Base-by-base conservation (phyloP, 64 coral and sea anemone genomes). In the Trachythela sp. region DNA sequence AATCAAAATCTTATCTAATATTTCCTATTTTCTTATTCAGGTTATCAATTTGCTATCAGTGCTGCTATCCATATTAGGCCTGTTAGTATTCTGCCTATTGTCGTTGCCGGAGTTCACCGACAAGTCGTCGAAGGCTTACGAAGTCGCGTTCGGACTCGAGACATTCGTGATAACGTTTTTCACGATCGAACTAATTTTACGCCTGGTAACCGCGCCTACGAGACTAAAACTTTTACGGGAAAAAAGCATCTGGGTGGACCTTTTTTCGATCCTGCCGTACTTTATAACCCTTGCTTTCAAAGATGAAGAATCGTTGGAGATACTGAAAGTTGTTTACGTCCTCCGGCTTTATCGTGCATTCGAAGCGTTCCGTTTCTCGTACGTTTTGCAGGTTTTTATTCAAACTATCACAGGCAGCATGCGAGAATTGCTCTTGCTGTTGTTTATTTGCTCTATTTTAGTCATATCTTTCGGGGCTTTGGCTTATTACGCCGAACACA, bases 361-460 rank as follows among this genome's bases (percentile, higher is more conserved):
- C 37, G 75, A 80, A 37, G 75, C 75, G 20, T 80, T 80, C 20
- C 75, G 75, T 5, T 80, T 80, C 20, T 80, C 75, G 2, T 80
- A 80, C 34, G 75, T 80, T 80, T 29, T 80, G 8, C 75, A 80
- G 31, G 75, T 80, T 80, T 80, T 80, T 39, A 80, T 80, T 22
- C 75, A 80, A 37, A 80, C 75, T 18, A 80, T 80, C 26, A 80
- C 20, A 9, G 75, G 75, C 9, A 80, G 75, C 30, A 80, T 80
- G 7, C 20, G 31, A 39, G 75, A 80, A 39, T 37, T 80, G 34
- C 37, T 80, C 0, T 29, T 80, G 15, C 75, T 80, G 1, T 22
- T 80, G 8, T 80, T 80, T 39, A 80, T 80, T 8, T 80, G 75
- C 32, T 80, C 75, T 17, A 39, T 80, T 80, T 22, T 80, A 9